Evolutionary conservation across 2,888 invertebrate species (phyloP).

Genomic region (Cryptosula pallasiana): DNA sequence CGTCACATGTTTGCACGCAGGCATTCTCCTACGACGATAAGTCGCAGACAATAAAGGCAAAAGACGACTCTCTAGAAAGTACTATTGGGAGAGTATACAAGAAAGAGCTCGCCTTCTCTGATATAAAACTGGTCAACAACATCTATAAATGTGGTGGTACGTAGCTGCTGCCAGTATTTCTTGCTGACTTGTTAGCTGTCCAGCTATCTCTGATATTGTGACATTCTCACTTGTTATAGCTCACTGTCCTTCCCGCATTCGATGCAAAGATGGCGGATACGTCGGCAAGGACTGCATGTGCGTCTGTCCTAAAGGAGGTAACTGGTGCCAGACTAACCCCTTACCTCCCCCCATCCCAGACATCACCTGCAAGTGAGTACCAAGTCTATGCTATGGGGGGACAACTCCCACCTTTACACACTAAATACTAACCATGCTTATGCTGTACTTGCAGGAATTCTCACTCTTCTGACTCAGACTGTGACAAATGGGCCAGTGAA

Average conservation of each 20-base stretch:
- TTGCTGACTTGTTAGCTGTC: too few relatives aligned
- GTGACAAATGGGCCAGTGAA: constrained; percentile 28
- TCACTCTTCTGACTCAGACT: constrained; percentile 26
- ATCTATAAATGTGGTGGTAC: constrained; percentile 44
- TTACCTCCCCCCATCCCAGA: constrained; percentile 18
- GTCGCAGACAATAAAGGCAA: constrained; percentile 38
- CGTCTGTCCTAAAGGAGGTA: constrained; percentile 39
- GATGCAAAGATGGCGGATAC: constrained; percentile 34
- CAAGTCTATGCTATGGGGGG: too few relatives aligned
- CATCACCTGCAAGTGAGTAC: not conserved
- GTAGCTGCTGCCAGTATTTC: too few relatives aligned
- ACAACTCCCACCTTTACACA: too few relatives aligned
- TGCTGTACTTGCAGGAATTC: constrained; percentile 27
- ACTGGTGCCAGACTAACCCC: constrained; percentile 33
- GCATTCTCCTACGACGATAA: constrained; percentile 41
- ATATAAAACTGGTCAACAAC: constrained; percentile 40
- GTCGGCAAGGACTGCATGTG: constrained; percentile 44
- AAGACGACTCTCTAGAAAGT: constrained; percentile 32
- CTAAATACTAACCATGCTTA: too few relatives aligned
- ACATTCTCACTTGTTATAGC: constrained; percentile 30
- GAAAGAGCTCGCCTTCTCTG: constrained; percentile 41
- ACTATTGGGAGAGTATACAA: constrained; percentile 39
- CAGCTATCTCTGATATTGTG: too few relatives aligned
- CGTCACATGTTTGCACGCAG: constrained; percentile 29
- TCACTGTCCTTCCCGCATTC: constrained; percentile 34